A percentile compares a stretch with the other conserved stretches of the same genome.
Conservation (phyloP, 2,888 invertebrate genomes). For the Tetragonisca angustula region DNA sequence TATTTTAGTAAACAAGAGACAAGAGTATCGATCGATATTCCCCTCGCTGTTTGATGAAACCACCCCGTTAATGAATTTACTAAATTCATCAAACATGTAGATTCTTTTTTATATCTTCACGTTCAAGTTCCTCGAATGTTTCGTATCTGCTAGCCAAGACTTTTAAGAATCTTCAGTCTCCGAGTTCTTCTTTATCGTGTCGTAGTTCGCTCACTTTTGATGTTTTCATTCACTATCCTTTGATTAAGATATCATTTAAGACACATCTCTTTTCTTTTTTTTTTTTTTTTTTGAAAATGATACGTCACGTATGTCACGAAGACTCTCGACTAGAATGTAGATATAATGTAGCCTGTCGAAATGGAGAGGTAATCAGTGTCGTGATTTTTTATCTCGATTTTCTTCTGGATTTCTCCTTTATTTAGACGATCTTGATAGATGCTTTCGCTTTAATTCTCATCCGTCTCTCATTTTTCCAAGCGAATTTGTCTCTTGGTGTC, state of each 20-base stretch:
- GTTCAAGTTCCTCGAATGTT: background rate
- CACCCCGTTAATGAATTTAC: background rate
- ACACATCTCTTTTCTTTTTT: background rate
- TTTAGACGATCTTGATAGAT: background rate
- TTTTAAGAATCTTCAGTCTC: background rate
- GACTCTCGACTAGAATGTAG: background rate
- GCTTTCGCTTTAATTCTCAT: background rate
- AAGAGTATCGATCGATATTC: background rate
- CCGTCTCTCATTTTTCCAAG: too few species aligned
- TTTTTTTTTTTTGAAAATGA: background rate
- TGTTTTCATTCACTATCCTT: background rate
- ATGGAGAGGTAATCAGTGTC: background rate
- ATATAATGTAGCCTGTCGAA: constrained; percentile 5
- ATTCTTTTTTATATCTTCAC: background rate
- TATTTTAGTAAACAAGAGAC: background rate
- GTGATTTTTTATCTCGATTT: background rate
- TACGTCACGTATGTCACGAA: background rate
- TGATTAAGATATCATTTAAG: too few species aligned
- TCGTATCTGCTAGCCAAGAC: background rate
- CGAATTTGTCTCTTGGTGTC: too few species aligned
- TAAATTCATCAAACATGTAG: background rate
- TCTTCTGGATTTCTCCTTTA: background rate
- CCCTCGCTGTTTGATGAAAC: background rate
- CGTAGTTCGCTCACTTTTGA: background rate
- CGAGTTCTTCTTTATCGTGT: background rate